A percentile compares a stretch with the other conserved stretches of the same genome.
These are phyloP conservation scores for Hirtodrosophila trivittata DNA, from an alignment of 2,888 invertebrate genomes.

Conservation along the genomic window DNA sequence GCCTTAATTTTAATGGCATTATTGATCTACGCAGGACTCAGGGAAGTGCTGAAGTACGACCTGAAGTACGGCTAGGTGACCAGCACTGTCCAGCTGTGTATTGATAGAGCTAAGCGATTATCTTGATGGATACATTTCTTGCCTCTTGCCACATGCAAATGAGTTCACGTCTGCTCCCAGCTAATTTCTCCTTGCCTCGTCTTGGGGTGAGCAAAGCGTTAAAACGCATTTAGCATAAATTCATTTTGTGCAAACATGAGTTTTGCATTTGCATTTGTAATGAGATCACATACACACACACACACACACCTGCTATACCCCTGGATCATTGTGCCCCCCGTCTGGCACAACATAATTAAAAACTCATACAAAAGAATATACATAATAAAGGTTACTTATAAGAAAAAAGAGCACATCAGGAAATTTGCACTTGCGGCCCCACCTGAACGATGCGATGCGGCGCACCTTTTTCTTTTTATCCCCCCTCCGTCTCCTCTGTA, in stretches of 20 bases:
- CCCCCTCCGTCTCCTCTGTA: neutral
- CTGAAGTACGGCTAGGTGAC: too few relatives aligned
- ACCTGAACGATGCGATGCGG: conserved; percentile 38
- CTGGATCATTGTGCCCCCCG: conserved; percentile 9
- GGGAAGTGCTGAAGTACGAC: neutral
- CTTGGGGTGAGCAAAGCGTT: conserved; percentile 44
- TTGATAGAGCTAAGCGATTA: conserved; percentile 32
- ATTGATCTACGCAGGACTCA: conserved; percentile 46
- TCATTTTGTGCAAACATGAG: conserved; percentile 62
- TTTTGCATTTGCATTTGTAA: conserved; percentile 69
- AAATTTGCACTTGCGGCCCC: conserved; percentile 31
- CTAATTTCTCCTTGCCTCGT: conserved; percentile 13
- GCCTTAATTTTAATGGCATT: conserved; percentile 51
- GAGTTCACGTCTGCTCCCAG: conserved; percentile 31
- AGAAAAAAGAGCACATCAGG: conserved; percentile 7
- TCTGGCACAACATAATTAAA: conserved; percentile 55
- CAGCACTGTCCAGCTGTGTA: conserved; percentile 9
- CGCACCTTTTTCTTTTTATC: conserved; percentile 37
- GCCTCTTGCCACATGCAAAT: conserved; percentile 51
- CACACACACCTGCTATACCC: neutral
- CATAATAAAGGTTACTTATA: conserved; percentile 31
- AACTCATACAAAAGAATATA: conserved; percentile 55
- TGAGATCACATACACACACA: conserved; percentile 17
- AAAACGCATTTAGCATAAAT: conserved; percentile 64
- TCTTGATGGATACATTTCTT: conserved; percentile 47